Evolutionary conservation across 2,113 vertebrate species (phyloP).

Genomic region (Pseudorhombus dupliciocellatus): DNA sequence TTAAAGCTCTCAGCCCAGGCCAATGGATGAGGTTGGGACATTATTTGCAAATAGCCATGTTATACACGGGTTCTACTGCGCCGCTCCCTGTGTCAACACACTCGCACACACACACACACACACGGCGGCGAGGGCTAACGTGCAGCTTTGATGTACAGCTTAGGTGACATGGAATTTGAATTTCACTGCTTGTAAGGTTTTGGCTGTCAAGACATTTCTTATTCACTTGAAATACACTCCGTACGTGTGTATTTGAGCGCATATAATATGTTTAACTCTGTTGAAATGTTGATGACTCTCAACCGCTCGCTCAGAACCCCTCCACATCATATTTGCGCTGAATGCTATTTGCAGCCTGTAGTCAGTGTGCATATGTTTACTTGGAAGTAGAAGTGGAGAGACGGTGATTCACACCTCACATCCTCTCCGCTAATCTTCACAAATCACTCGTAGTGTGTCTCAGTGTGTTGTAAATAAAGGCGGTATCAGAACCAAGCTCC

Average conservation of each 20-base stretch:
- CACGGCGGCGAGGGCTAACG: conserved; percentile 45
- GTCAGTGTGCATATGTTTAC: conserved; percentile 62
- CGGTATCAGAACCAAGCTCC: conserved; percentile 44
- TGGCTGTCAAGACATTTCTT: conserved; percentile 61
- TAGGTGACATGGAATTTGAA: conserved; percentile 67
- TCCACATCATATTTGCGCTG: conserved; percentile 50
- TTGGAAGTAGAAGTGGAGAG: conserved; percentile 46
- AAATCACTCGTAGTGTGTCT: conserved; percentile 64
- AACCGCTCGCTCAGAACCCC: conserved; percentile 51
- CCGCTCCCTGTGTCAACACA: conserved; percentile 56
- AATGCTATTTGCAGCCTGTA: conserved; percentile 60
- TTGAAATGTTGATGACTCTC: conserved; percentile 61
- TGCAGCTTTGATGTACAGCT: conserved; percentile 65
- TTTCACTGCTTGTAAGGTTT: conserved; percentile 59
- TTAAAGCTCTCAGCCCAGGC: conserved; percentile 64
- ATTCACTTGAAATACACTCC: conserved; percentile 59
- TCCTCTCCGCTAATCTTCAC: conserved; percentile 67
- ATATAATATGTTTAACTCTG: conserved; percentile 49
- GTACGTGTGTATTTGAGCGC: neutral
- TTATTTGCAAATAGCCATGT: conserved; percentile 74
- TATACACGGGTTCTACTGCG: conserved; percentile 56
- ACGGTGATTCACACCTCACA: conserved; percentile 64
- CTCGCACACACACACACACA: conserved; percentile 16
- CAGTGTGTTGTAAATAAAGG: conserved; percentile 66
- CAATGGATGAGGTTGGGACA: conserved; percentile 58